Conservation (phyloP, 2,888 invertebrate genomes). For the Deroplatys truncata region DNA sequence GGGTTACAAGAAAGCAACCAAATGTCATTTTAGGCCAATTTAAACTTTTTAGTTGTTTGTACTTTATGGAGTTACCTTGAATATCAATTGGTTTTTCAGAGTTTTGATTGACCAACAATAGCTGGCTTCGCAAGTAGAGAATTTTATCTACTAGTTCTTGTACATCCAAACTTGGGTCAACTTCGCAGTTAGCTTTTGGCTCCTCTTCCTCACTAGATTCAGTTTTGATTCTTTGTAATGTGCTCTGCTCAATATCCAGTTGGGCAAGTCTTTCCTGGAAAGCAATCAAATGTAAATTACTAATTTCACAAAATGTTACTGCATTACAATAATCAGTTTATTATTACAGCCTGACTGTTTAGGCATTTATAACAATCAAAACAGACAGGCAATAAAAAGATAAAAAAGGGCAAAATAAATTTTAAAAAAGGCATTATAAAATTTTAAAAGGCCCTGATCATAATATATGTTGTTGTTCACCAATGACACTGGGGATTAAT, state of each 20-base stretch:
- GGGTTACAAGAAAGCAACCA: too few species aligned
- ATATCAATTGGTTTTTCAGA: constrained; percentile 58
- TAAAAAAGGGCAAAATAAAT: too few species aligned
- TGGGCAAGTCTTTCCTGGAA: constrained; percentile 23
- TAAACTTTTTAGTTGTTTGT: not conserved
- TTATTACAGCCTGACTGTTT: too few species aligned
- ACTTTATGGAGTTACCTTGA: constrained; percentile 40
- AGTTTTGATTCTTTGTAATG: constrained; percentile 26
- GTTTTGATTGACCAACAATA: constrained; percentile 57
- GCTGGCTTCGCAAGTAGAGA: constrained; percentile 56
- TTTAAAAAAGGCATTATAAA: too few species aligned
- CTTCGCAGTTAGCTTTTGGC: constrained; percentile 35
- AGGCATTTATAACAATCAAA: too few species aligned
- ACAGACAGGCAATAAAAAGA: too few species aligned
- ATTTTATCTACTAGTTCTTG: constrained; percentile 60
- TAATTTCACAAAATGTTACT: not conserved
- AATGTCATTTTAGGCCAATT: not conserved
- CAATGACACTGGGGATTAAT: too few species aligned
- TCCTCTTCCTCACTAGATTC: constrained; percentile 35
- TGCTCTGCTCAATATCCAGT: constrained; percentile 18
- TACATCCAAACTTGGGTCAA: constrained; percentile 43
- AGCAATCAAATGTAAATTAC: constrained; percentile 36
- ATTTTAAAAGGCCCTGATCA: too few species aligned
- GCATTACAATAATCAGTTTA: not conserved
- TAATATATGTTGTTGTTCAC: too few species aligned